Conservation (phyloP, 2,113 vertebrate genomes). For the Anser brachyrhynchus region DNA sequence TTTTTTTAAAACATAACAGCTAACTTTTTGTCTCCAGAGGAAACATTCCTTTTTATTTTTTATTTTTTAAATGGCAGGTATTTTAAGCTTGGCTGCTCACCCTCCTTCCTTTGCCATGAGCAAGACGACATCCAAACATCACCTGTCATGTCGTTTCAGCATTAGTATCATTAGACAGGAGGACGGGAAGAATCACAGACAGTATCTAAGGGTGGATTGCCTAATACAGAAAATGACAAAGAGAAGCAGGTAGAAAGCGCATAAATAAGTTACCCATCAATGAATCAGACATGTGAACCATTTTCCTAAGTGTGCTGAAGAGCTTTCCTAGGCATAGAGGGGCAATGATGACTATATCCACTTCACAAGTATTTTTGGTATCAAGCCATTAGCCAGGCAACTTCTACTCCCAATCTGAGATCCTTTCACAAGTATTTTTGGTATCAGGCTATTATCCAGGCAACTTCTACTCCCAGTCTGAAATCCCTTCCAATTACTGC, state of each 20-base stretch:
- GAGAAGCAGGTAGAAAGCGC: not conserved
- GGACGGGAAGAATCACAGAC: not conserved
- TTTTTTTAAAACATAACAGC: not conserved
- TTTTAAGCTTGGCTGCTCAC: not conserved
- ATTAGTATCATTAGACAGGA: not conserved
- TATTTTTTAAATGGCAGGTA: not conserved
- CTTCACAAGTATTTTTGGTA: not conserved
- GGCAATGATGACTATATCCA: accelerated
- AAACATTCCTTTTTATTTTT: not conserved
- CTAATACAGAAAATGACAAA: not conserved
- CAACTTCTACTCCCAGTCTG: not conserved
- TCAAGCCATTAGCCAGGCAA: not conserved
- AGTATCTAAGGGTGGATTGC: not conserved
- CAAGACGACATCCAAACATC: not conserved
- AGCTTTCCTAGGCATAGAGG: not conserved
- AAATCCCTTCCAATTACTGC: accelerated
- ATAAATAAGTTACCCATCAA: not conserved
- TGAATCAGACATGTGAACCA: not conserved
- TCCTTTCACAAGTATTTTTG: not conserved
- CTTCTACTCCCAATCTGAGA: not conserved
- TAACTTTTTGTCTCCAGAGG: not conserved
- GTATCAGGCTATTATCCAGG: not conserved
- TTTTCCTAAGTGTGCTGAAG: not conserved
- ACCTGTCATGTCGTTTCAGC: not conserved
- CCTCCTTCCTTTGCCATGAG: not conserved